phyloP scores from a whole-genome alignment of 2,888 invertebrate genomes.

The Ptilodon capucinus region DNA sequence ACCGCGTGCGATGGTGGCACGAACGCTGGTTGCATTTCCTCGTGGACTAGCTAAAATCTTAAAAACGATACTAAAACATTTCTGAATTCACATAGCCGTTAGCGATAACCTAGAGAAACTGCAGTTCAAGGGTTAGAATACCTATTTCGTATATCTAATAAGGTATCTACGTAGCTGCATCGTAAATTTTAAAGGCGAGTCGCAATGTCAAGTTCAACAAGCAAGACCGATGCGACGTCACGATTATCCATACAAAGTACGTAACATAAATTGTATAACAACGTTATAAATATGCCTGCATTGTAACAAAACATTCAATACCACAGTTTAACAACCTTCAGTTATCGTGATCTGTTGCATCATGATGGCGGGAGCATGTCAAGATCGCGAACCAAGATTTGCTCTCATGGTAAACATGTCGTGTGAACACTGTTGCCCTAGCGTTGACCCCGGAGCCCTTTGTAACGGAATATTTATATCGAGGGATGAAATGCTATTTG shows the following conservation, averaged over 20 bases:
- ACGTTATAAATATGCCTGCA: not conserved
- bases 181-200: no score
- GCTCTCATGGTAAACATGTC: constrained; percentile 64
- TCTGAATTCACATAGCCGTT: no score
- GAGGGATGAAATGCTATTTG: no score
- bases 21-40: no score
- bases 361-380: constrained; percentile 66
- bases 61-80: no score
- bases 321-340: constrained; percentile 33
- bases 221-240: not conserved
- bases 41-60: no score
- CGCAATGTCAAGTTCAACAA: not conserved
- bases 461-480: constrained; percentile 39
- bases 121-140: no score
- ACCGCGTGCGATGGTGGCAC: no score
- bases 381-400: constrained; percentile 66
- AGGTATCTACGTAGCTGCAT: no score
- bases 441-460: constrained; percentile 32
- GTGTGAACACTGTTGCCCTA: constrained; percentile 35
- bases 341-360: constrained; percentile 49
- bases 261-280: not conserved
- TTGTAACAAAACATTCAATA: constrained; percentile 29
- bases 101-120: no score
- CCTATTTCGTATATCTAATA: no score
- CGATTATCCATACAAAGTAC: not conserved